phyloP scores from a whole-genome alignment of 2,113 vertebrate genomes.

The Paedocypris sp. region DNA sequence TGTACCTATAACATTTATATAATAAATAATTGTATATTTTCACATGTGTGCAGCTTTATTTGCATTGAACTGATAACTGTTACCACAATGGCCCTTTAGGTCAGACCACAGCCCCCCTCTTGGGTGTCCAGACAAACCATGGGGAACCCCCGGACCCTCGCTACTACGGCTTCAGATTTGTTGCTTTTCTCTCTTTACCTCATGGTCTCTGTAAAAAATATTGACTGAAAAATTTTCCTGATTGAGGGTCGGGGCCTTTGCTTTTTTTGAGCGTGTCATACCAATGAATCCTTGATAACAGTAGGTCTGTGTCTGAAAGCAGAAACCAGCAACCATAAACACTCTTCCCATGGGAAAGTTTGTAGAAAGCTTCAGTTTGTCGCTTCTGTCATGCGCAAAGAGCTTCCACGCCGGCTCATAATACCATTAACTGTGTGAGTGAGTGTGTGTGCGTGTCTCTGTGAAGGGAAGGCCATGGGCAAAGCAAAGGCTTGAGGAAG shows the following conservation, averaged over 20 bases:
- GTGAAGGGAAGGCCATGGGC: slow-evolving; percentile 27
- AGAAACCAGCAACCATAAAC: slow-evolving; percentile 33
- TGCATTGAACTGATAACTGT: slow-evolving; percentile 67
- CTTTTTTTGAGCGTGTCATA: slow-evolving; percentile 4
- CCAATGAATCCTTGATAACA: slow-evolving; percentile 10
- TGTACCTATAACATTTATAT: too few species aligned
- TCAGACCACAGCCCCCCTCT: slow-evolving; percentile 40
- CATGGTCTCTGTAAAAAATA: neutral
- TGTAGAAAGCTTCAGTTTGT: slow-evolving; percentile 30
- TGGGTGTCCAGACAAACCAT: slow-evolving; percentile 68
- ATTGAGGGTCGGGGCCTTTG: neutral
- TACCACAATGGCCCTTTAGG: slow-evolving; percentile 68
- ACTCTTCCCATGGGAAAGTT: slow-evolving; percentile 58
- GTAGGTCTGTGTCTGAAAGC: neutral
- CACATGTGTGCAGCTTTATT: slow-evolving; percentile 59
- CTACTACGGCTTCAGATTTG: slow-evolving; percentile 42
- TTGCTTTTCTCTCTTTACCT: neutral
- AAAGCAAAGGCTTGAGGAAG: slow-evolving; percentile 9
- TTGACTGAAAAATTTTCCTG: neutral
- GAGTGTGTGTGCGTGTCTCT: slow-evolving; percentile 35
- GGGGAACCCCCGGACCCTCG: slow-evolving; percentile 61
- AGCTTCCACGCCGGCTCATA: slow-evolving; percentile 45
- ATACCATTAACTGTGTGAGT: slow-evolving; percentile 46
- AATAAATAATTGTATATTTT: slow-evolving; percentile 78
- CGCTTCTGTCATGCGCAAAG: neutral